A percentile compares a stretch with the other conserved stretches of the same genome.
Conservation (phyloP, 1,140 invertebrate species). For the Drosophila seguyi region DNA sequence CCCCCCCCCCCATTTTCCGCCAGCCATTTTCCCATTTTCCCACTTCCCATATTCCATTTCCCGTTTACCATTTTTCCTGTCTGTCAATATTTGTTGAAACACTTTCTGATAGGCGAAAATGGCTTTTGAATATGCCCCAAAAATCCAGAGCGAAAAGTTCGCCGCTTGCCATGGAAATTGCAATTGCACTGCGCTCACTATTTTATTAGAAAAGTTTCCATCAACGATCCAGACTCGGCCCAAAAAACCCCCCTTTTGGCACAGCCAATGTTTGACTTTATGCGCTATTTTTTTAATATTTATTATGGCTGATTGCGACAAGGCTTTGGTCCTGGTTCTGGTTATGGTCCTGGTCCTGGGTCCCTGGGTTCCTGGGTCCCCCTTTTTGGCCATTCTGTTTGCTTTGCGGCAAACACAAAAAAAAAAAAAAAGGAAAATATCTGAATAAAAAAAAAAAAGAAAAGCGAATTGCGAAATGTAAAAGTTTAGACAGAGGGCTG, state of each 20-base stretch:
- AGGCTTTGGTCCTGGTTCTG: neutral
- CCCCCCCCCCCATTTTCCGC: neutral
- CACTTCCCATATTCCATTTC: neutral
- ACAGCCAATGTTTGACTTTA: slow-evolving; percentile 74
- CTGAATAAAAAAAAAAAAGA: slow-evolving; percentile 4
- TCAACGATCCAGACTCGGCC: slow-evolving; percentile 19
- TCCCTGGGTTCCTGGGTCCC: too few relatives aligned
- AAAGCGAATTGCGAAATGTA: slow-evolving; percentile 42
- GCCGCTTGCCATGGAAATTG: slow-evolving; percentile 13
- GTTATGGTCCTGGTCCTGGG: too few relatives aligned
- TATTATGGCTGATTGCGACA: slow-evolving; percentile 80
- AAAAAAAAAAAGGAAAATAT: neutral
- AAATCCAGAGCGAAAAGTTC: slow-evolving; percentile 51
- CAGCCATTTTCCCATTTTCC: neutral
- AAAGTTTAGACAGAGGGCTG: slow-evolving; percentile 69
- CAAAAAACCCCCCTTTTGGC: too few relatives aligned
- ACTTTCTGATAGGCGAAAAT: slow-evolving; percentile 81
- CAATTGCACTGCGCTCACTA: slow-evolving; percentile 71
- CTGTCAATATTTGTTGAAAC: slow-evolving; percentile 83
- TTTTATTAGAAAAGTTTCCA: slow-evolving; percentile 81
- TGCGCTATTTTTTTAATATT: slow-evolving; percentile 82
- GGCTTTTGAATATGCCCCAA: slow-evolving; percentile 74
- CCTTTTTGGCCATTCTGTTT: slow-evolving; percentile 45
- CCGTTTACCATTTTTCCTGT: slow-evolving; percentile 24
- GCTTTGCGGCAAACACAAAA: slow-evolving; percentile 51